Evolutionary conservation across 2,797 vertebrate genomes (phyloP).

Genomic region (Alectoris magna): DNA sequence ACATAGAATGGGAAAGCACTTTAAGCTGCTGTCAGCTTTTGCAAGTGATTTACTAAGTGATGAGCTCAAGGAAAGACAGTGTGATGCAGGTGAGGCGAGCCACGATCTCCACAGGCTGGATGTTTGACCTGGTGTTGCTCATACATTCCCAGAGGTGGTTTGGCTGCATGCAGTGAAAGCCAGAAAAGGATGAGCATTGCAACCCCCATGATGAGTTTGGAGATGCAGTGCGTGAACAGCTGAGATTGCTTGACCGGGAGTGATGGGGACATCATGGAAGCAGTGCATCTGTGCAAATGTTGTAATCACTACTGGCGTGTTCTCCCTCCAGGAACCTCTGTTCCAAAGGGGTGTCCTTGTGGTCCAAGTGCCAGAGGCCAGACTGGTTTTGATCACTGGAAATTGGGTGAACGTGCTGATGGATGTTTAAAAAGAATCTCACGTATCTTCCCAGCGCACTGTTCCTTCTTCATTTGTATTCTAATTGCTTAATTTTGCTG

Average conservation of each 20-base stretch:
- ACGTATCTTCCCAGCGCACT: neutral
- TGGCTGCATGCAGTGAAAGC: neutral
- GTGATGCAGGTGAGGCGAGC: neutral
- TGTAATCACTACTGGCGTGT: fast-evolving
- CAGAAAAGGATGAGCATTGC: fast-evolving
- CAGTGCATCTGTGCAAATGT: fast-evolving
- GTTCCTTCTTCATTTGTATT: neutral
- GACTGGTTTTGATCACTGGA: neutral
- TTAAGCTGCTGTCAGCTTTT: fast-evolving
- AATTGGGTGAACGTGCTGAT: neutral
- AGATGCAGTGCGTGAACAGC: neutral
- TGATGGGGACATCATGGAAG: neutral
- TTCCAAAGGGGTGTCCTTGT: neutral
- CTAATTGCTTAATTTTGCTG: neutral
- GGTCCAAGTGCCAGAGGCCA: neutral
- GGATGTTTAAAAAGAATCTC: neutral
- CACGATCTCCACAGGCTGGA: neutral
- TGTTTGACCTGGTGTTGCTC: neutral
- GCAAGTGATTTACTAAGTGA: neutral
- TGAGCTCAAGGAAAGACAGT: neutral
- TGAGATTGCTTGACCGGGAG: neutral
- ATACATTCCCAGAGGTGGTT: neutral
- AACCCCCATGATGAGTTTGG: neutral
- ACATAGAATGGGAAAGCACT: neutral
- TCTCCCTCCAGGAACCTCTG: neutral